Conservation (phyloP, 2,797 vertebrate genomes). For the Knipowitschia caucasica region DNA sequence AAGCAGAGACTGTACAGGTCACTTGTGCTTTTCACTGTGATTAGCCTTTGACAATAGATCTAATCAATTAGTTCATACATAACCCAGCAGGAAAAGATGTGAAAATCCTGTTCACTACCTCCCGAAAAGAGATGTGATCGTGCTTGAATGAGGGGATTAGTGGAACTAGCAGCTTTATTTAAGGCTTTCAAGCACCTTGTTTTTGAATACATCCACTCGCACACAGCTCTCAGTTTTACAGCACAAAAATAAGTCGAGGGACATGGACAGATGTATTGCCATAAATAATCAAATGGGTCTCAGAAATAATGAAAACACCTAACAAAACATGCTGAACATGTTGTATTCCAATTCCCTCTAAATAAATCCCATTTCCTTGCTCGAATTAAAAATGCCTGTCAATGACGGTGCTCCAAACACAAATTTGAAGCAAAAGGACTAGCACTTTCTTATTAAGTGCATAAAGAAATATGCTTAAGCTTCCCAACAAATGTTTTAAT, state of each 20-base stretch:
- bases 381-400: slow-evolving; percentile 26
- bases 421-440: slow-evolving; percentile 4
- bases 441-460: not conserved
- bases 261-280: slow-evolving; percentile 25
- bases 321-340: slow-evolving; percentile 25
- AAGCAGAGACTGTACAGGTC: slow-evolving; percentile 19
- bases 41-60: slow-evolving; percentile 4
- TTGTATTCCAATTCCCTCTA: too few species aligned
- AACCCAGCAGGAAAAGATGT: slow-evolving; percentile 1
- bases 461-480: slow-evolving; percentile 24
- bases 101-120: slow-evolving; percentile 3
- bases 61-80: not conserved
- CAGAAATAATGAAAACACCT: slow-evolving; percentile 24
- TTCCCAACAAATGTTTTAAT: slow-evolving; percentile 33
- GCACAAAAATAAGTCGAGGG: slow-evolving; percentile 45
- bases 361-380: slow-evolving; percentile 27
- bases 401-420: not conserved
- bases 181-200: slow-evolving; percentile 66
- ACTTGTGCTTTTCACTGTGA: not conserved
- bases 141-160: slow-evolving; percentile 36
- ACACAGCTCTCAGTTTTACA: slow-evolving; percentile 30
- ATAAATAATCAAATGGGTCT: slow-evolving; percentile 38
- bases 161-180: slow-evolving; percentile 66
- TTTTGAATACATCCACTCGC: slow-evolving; percentile 33
- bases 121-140: slow-evolving; percentile 26